Evolutionary conservation across 1,140 invertebrate species (phyloP), one percentile per base, ranked within the genome.

Genomic region (Penaeus vannamei): DNA sequence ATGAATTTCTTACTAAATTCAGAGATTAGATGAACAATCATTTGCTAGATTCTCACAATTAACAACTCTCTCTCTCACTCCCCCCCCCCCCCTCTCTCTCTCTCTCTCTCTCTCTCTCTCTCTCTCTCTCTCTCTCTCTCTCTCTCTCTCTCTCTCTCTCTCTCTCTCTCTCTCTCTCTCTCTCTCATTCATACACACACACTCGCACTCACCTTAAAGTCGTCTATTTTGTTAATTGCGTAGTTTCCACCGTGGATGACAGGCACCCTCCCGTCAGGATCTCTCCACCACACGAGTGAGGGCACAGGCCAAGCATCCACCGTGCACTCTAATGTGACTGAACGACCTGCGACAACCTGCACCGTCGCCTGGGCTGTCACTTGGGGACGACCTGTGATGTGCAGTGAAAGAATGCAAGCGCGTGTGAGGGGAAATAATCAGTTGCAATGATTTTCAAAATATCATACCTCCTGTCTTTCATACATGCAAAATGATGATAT

Each of bases 161-260:
- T 69, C 66, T 69, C 66, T 69, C 66, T 69, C 20, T 53, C 53
- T 17, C 53, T 53, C 17, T 53, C 53, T 17, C 53, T 17, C 12
- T 17, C 17, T 66, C 29, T 20, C 32, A 66, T 32, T 32, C 14
- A 5, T 26, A 10, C 29, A 20, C 59, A n/a, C 53, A 3, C 32
- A 10, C 36, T 36, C 61, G n/a, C 53, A 53, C 23, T 80, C 26
- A 87, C 85, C 85, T 59, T 62, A 8, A 80, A 19, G 19, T 87
- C 85, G 59, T 76, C 66, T 72, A 61, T 84, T n/a, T 72, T 36
- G 36, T 72, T 94, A 79, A 96, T 95, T 42, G 95, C 94, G 90
- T 96, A 95, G 92, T 96, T 96, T n/a, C 95, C 95, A 8, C 96
- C 96, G 91, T 96, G 95, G 23, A 96, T 96, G 66, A 97, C 95